Percentiles rank a stretch among this genome's conserved stretches.
phyloP scores from a whole-genome alignment of 2,888 invertebrate genomes.

The Nephrotoma guestfalica region DNA sequence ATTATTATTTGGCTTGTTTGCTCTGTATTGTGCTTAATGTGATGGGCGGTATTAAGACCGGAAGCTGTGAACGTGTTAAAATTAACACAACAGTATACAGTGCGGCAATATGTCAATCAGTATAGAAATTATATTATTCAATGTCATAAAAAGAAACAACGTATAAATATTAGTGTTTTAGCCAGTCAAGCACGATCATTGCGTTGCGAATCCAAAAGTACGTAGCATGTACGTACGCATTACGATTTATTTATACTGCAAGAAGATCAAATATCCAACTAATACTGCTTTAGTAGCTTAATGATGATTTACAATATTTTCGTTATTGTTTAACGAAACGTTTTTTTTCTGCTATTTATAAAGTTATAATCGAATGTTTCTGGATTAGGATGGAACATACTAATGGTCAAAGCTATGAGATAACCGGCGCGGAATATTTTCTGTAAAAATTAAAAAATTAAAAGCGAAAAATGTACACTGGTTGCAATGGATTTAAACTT shows the following conservation, averaged over 20 bases:
- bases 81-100: background rate
- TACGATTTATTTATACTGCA: background rate
- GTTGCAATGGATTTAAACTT: too few relatives aligned
- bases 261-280: too few relatives aligned
- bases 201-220: background rate
- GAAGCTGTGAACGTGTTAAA: background rate
- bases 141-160: background rate
- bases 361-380: too few relatives aligned
- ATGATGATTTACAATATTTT: too few relatives aligned
- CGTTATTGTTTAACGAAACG: too few relatives aligned
- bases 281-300: too few relatives aligned
- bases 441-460: too few relatives aligned
- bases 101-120: background rate
- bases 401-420: too few relatives aligned
- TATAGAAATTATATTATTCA: background rate
- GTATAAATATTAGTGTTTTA: background rate
- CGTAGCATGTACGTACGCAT: background rate
- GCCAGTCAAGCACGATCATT: background rate
- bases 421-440: too few relatives aligned
- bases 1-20: background rate
- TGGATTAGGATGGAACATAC: too few relatives aligned
- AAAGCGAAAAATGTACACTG: too few relatives aligned
- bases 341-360: too few relatives aligned
- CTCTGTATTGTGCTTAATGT: background rate
- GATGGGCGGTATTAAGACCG: background rate